A percentile compares a stretch with the other conserved stretches of the same genome.
Evolutionary conservation across 92 coral and sea anemone species (phyloP).

Genomic region (Porites rus): DNA sequence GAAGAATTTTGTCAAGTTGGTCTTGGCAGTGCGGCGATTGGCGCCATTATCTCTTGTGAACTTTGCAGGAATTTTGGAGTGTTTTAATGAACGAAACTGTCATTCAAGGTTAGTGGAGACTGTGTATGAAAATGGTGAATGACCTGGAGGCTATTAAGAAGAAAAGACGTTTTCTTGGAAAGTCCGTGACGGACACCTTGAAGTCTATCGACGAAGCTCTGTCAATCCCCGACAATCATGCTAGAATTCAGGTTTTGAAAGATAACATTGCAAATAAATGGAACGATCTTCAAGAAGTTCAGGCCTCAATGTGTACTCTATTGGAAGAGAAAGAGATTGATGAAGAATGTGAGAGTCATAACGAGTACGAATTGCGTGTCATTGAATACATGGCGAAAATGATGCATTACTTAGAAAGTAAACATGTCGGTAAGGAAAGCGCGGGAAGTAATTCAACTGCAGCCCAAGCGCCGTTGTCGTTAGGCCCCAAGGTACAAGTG

Average conservation of each 20-base stretch:
- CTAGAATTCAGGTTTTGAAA: conserved; percentile 16
- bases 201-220: conserved; percentile 32
- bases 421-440: too few relatives aligned
- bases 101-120: neutral
- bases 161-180: conserved; percentile 31
- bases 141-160: conserved; percentile 26
- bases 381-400: conserved; percentile 20
- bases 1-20: too few relatives aligned
- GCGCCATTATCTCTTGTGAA: neutral
- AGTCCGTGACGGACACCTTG: conserved; percentile 18
- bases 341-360: conserved; percentile 20
- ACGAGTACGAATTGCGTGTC: conserved; percentile 27
- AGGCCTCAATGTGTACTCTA: conserved; percentile 10
- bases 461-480: neutral
- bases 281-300: conserved; percentile 37
- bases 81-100: neutral
- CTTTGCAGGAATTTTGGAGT: neutral
- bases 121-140: conserved; percentile 20
- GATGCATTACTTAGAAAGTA: too few relatives aligned
- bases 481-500: neutral
- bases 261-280: conserved; percentile 18
- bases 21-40: neutral
- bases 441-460: neutral
- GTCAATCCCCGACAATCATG: neutral
- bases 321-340: conserved; percentile 29